Percentiles rank a stretch among this genome's conserved stretches.
Conservation (phyloP, 2,888 invertebrate genomes). For the Synergus umbraculus region DNA sequence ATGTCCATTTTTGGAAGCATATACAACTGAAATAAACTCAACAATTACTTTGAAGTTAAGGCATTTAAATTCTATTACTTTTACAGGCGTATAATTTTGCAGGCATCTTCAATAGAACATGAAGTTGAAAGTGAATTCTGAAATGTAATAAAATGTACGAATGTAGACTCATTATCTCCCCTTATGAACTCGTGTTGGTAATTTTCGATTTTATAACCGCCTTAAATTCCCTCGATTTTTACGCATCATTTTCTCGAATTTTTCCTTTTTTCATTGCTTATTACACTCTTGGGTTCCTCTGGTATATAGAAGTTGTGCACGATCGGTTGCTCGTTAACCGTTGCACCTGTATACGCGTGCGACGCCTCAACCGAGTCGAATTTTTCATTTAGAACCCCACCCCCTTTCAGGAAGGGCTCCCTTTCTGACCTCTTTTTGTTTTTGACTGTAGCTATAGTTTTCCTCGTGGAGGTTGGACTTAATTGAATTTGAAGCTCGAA, state of each 20-base stretch:
- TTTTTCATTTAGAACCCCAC: conserved; percentile 67
- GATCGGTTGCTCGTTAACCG: conserved; percentile 64
- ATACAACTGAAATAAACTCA: too few relatives aligned
- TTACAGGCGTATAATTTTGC: background rate
- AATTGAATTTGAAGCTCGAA: conserved; percentile 4
- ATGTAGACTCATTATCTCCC: background rate
- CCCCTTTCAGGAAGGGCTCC: conserved; percentile 41
- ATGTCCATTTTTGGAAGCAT: background rate
- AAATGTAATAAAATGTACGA: background rate
- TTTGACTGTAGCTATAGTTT: background rate
- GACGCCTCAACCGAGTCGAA: conserved; percentile 61
- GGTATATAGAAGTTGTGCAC: background rate
- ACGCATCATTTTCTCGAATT: background rate
- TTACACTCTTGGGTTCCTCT: background rate
- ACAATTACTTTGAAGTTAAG: too few relatives aligned
- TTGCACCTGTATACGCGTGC: conserved; percentile 68
- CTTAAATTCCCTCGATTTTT: background rate
- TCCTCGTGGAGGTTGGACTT: background rate
- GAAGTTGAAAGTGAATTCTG: background rate
- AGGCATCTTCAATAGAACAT: background rate
- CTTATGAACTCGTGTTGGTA: background rate
- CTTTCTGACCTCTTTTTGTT: conserved; percentile 32
- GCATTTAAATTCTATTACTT: too few relatives aligned
- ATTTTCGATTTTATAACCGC: background rate
- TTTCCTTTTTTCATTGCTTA: conserved; percentile 22